Percentiles rank a stretch among this genome's conserved stretches.
Evolutionary conservation across 23 tunicate species (phyloP).

Genomic region (Trididemnum clinides): DNA sequence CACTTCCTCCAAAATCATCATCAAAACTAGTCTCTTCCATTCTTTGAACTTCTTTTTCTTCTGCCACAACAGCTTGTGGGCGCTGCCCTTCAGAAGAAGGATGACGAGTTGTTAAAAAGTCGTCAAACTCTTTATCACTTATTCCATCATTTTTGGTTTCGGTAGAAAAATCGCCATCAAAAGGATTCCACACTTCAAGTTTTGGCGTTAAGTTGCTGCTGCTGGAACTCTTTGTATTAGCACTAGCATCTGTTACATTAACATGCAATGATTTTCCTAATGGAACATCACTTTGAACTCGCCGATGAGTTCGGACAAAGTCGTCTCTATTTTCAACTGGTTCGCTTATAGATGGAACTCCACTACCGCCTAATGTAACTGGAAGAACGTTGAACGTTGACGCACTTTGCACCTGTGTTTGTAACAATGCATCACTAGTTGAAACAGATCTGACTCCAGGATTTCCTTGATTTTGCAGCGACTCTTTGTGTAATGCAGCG

Average conservation of each 20-base stretch:
- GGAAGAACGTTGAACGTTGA: neutral
- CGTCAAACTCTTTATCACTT: conserved; percentile 82
- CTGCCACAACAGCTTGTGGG: neutral
- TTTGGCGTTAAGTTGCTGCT: conserved; percentile 84
- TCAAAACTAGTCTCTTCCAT: neutral
- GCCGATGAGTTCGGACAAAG: conserved; percentile 44
- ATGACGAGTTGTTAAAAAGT: conserved; percentile 73
- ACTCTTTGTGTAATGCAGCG: neutral
- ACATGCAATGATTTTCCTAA: conserved; percentile 1
- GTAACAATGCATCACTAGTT: neutral
- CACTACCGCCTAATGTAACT: conserved; percentile 33
- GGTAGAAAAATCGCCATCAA: conserved; percentile 63
- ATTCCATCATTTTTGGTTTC: conserved; percentile 16
- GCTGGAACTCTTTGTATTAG: conserved; percentile 39
- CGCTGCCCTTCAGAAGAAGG: conserved; percentile 2
- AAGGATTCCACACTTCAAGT: conserved; percentile 90
- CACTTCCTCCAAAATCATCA: neutral
- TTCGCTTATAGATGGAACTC: neutral
- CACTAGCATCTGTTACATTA: neutral
- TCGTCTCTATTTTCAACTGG: neutral
- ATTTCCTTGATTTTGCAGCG: conserved; percentile 18
- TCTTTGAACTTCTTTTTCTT: neutral
- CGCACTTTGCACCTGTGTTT: neutral
- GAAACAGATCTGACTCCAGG: conserved; percentile 6
- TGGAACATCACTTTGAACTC: conserved; percentile 92